Conservation (phyloP, 2,113 vertebrate species). For the Hiodon tergisus region DNA sequence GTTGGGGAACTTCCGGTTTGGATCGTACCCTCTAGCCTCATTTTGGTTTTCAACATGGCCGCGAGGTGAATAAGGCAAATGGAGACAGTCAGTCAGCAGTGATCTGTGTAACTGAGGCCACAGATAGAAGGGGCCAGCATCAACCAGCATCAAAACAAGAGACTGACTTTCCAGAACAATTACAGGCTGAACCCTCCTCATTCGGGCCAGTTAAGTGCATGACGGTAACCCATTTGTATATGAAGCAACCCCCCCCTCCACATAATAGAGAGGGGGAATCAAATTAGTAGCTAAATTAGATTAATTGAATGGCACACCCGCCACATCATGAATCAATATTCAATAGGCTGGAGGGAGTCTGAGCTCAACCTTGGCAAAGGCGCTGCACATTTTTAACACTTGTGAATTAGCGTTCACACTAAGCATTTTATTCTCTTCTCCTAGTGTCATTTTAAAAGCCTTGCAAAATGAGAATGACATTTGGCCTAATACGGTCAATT, state of each 20-base stretch:
- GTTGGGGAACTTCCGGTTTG: too few species aligned
- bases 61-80: not conserved
- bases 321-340: constrained; percentile 14
- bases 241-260: too few species aligned
- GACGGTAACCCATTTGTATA: too few species aligned
- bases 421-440: not conserved
- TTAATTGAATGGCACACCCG: not conserved
- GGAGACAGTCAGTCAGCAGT: not conserved
- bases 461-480: not conserved
- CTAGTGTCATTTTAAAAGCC: not conserved
- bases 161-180: too few species aligned
- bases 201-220: too few species aligned
- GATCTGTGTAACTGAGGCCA: not conserved
- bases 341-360: not conserved
- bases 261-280: too few species aligned
- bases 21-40: too few species aligned
- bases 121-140: too few species aligned
- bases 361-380: not conserved
- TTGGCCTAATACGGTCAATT: not conserved
- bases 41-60: too few species aligned
- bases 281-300: too few species aligned
- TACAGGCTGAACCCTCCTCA: too few species aligned
- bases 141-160: too few species aligned
- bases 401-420: not conserved
- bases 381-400: not conserved